Evolutionary conservation across 2,113 vertebrate species (phyloP).

Genomic region (Gadus macrocephalus): DNA sequence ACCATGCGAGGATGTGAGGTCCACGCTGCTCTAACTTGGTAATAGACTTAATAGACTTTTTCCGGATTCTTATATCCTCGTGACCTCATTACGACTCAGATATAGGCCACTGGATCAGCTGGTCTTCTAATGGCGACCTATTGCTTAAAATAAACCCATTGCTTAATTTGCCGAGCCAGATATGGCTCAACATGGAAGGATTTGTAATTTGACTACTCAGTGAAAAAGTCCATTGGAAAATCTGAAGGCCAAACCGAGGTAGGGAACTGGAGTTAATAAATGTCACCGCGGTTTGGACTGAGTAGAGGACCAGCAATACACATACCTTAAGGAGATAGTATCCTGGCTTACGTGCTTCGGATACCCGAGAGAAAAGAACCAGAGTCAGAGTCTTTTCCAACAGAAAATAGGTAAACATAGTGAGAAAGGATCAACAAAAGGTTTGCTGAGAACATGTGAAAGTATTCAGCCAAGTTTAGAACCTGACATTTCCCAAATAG

Average conservation of each 20-base stretch:
- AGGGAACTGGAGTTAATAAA: neutral
- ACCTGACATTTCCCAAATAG: conserved; percentile 30
- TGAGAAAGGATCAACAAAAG: conserved; percentile 4
- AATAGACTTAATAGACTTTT: neutral
- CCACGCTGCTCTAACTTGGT: neutral
- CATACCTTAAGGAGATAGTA: conserved; percentile 16
- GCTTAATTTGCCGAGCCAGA: conserved; percentile 8
- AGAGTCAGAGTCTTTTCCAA: conserved; percentile 26
- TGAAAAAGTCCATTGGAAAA: conserved; percentile 18
- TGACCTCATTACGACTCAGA: conserved; percentile 19
- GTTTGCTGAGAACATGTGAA: conserved; percentile 36
- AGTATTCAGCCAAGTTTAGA: conserved; percentile 32
- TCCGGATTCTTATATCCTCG: conserved; percentile 1
- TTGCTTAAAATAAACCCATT: conserved; percentile 43
- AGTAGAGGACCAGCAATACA: neutral
- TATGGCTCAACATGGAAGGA: conserved; percentile 5
- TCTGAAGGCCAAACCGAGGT: conserved; percentile 12
- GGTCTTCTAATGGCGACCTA: conserved; percentile 17
- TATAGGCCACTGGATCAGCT: conserved; percentile 25
- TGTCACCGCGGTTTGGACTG: conserved; percentile 1
- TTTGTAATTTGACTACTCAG: conserved; percentile 32
- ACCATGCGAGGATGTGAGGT: conserved; percentile 24
- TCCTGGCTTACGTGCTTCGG: conserved; percentile 37
- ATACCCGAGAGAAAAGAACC: conserved; percentile 37
- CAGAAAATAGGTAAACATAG: conserved; percentile 23